Conservation (phyloP, 2,888 invertebrate species). For the Disparrhopalites patrizii region DNA sequence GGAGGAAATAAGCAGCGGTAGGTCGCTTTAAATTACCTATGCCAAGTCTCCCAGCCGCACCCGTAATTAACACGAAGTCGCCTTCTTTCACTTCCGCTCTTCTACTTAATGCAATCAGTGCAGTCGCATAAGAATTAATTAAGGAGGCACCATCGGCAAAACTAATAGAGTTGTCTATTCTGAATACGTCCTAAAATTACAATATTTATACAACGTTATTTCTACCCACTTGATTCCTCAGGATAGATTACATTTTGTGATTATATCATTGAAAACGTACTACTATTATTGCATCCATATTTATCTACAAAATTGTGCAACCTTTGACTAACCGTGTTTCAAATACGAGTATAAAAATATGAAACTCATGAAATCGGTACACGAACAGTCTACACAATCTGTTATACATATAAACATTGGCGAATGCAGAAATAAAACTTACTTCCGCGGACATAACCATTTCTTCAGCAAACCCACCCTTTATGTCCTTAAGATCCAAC, state of each 20-base stretch:
- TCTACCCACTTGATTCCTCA: too few relatives aligned
- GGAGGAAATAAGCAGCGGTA: too few relatives aligned
- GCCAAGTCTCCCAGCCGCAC: slow-evolving; percentile 61
- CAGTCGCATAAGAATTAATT: slow-evolving; percentile 62
- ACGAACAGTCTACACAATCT: background rate
- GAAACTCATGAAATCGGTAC: too few relatives aligned
- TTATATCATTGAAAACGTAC: too few relatives aligned
- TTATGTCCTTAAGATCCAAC: slow-evolving; percentile 56
- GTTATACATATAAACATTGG: slow-evolving; percentile 15
- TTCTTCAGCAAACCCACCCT: slow-evolving; percentile 62
- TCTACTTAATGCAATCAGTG: slow-evolving; percentile 61
- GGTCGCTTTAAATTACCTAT: slow-evolving; percentile 46
- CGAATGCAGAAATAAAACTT: too few relatives aligned
- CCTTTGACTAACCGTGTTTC: too few relatives aligned
- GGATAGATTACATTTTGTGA: too few relatives aligned
- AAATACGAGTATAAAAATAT: too few relatives aligned
- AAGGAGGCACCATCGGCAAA: slow-evolving; percentile 59
- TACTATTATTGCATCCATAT: too few relatives aligned
- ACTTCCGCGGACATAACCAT: slow-evolving; percentile 55
- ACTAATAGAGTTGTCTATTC: slow-evolving; percentile 57
- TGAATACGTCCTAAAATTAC: slow-evolving; percentile 59
- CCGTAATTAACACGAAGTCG: slow-evolving; percentile 62
- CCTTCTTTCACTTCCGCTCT: slow-evolving; percentile 56
- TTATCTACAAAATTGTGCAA: too few relatives aligned
- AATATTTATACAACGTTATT: slow-evolving; percentile 27